phyloP scores from a whole-genome alignment of 2,113 vertebrate genomes.

The Leptodactylus fuscus region DNA sequence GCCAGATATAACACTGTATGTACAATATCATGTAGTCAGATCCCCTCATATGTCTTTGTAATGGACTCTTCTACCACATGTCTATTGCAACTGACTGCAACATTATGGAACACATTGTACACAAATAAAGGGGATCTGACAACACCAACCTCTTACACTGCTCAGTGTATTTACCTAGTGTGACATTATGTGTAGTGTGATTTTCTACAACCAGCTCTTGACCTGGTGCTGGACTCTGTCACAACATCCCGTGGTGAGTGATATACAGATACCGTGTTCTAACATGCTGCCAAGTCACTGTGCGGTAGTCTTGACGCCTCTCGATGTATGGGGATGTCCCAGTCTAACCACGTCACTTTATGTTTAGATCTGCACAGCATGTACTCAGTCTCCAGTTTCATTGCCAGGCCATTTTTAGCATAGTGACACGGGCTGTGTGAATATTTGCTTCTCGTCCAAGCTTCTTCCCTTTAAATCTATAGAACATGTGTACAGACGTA shows the following conservation, averaged over 20 bases:
- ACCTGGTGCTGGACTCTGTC: no score
- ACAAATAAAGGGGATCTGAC: no score
- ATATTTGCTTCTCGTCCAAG: background rate
- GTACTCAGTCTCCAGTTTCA: background rate
- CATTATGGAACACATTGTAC: no score
- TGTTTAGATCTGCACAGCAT: background rate
- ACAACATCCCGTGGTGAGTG: background rate
- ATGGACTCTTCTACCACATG: no score
- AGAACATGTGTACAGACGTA: background rate
- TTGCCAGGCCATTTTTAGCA: background rate
- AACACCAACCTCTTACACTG: no score
- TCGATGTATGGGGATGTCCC: background rate
- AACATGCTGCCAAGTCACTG: background rate
- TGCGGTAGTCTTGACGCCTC: background rate
- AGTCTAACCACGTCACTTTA: background rate
- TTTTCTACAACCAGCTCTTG: no score
- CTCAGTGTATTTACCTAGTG: no score
- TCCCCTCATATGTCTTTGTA: no score
- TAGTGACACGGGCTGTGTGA: background rate
- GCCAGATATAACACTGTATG: no score
- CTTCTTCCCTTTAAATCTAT: background rate
- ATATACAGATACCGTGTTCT: background rate
- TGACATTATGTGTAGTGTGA: no score
- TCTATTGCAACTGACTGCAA: no score
- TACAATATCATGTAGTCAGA: no score